Evolutionary conservation across 2,113 vertebrate genomes (phyloP).

Genomic region (Zosterops pallidus): DNA sequence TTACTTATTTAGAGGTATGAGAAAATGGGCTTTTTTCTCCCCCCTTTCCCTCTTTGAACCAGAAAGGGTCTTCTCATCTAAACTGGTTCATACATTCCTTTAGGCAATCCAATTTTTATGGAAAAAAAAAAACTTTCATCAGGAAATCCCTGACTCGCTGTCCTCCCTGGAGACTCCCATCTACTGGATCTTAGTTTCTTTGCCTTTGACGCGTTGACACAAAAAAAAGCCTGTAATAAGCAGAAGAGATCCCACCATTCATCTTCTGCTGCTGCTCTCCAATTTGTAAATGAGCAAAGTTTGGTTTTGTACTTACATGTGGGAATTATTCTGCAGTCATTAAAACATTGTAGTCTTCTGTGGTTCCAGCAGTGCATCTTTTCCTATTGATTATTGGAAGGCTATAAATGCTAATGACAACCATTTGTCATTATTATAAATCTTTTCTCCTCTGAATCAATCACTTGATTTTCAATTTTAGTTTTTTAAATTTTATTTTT

Average conservation of each 20-base stretch:
- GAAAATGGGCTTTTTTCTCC: background rate
- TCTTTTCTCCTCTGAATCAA: background rate
- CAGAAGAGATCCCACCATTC: background rate
- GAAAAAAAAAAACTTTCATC: conserved; percentile 37
- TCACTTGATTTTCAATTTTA: background rate
- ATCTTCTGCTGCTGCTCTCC: background rate
- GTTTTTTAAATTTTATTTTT: background rate
- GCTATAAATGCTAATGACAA: background rate
- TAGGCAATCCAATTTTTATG: conserved; percentile 43
- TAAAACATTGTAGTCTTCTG: background rate
- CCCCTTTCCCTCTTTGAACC: background rate
- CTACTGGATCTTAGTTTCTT: conserved; percentile 25
- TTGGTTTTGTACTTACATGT: background rate
- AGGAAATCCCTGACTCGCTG: background rate
- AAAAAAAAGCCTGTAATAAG: conserved; percentile 3
- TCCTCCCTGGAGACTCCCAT: background rate
- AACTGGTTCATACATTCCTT: conserved; percentile 55
- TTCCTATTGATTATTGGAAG: background rate
- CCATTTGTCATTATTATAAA: background rate
- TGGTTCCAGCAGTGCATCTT: background rate
- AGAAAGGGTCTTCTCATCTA: conserved; percentile 38
- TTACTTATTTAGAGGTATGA: background rate
- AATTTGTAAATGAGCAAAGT: background rate
- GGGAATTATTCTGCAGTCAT: background rate
- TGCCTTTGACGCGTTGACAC: background rate